Evolutionary conservation across 2,888 invertebrate species (phyloP).

Genomic region (Nycteola revayana): DNA sequence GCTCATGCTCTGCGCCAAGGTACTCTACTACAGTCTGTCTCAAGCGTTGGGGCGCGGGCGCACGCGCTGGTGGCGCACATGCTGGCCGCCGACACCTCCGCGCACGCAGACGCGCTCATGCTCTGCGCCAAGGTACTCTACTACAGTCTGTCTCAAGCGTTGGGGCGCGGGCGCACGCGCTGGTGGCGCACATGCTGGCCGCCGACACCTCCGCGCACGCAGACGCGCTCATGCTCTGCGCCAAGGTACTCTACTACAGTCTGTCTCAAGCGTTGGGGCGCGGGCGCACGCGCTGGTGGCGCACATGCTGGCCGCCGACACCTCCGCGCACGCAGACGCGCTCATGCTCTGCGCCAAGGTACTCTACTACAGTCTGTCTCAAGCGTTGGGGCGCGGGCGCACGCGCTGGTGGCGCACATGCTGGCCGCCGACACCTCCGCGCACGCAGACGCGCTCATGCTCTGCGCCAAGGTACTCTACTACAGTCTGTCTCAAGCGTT

Average conservation of each 20-base stretch:
- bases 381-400: constrained; percentile 84
- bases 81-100: constrained; percentile 89
- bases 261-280: constrained; percentile 74
- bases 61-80: constrained; percentile 87
- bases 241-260: constrained; percentile 23
- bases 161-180: neutral
- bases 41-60: constrained; percentile 37
- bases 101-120: constrained; percentile 71
- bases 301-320: constrained; percentile 89
- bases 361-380: constrained; percentile 83
- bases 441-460: constrained; percentile 91
- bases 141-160: neutral
- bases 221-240: constrained; percentile 80
- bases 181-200: constrained; percentile 1
- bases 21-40: constrained; percentile 45
- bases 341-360: constrained; percentile 92
- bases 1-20: constrained; percentile 90
- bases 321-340: constrained; percentile 90
- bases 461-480: constrained; percentile 63
- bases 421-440: constrained; percentile 91
- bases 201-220: constrained; percentile 1
- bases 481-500: constrained; percentile 55
- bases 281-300: constrained; percentile 82
- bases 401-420: constrained; percentile 88
- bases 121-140: neutral